A percentile compares a stretch with the other conserved stretches of the same genome.
Evolutionary conservation across 2,888 invertebrate genomes (phyloP).

Genomic region (Oligia fasciuncula): DNA sequence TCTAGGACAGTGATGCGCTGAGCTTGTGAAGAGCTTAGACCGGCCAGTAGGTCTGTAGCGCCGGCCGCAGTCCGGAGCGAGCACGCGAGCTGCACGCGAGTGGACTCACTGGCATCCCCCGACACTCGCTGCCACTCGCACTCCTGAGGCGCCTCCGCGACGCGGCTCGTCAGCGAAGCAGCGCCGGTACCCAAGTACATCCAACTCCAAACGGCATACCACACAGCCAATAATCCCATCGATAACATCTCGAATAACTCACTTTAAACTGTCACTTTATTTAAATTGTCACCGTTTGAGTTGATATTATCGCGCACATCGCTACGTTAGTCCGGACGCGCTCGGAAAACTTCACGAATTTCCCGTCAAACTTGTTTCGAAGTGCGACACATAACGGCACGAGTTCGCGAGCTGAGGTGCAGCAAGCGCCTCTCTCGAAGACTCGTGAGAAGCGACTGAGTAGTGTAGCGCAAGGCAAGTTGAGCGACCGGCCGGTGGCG

Average conservation of each 20-base stretch:
- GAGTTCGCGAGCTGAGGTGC: constrained; percentile 74
- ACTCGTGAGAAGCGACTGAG: constrained; percentile 83
- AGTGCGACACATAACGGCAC: constrained; percentile 88
- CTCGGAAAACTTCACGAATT: constrained; percentile 88
- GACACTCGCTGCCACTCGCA: constrained; percentile 93
- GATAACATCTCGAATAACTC: constrained; percentile 86
- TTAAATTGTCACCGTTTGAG: constrained; percentile 86
- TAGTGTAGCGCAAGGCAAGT: constrained; percentile 81
- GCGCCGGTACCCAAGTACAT: constrained; percentile 81
- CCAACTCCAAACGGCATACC: constrained; percentile 84
- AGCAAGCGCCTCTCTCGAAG: constrained; percentile 75
- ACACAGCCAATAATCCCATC: constrained; percentile 85
- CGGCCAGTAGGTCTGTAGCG: constrained; percentile 91
- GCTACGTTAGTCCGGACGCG: constrained; percentile 84
- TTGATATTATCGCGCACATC: constrained; percentile 85
- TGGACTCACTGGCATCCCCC: constrained; percentile 88
- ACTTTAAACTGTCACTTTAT: constrained; percentile 87
- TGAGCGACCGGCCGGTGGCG: constrained; percentile 84
- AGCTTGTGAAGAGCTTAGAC: constrained; percentile 91
- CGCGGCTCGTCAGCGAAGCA: constrained; percentile 87
- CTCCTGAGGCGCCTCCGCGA: constrained; percentile 92
- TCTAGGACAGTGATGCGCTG: constrained; percentile 92
- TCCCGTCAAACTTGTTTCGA: constrained; percentile 90
- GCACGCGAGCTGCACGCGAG: constrained; percentile 91
- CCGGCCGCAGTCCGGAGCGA: constrained; percentile 92